Conservation (phyloP, 2,797 vertebrate genomes). For the Gouania willdenowi region DNA sequence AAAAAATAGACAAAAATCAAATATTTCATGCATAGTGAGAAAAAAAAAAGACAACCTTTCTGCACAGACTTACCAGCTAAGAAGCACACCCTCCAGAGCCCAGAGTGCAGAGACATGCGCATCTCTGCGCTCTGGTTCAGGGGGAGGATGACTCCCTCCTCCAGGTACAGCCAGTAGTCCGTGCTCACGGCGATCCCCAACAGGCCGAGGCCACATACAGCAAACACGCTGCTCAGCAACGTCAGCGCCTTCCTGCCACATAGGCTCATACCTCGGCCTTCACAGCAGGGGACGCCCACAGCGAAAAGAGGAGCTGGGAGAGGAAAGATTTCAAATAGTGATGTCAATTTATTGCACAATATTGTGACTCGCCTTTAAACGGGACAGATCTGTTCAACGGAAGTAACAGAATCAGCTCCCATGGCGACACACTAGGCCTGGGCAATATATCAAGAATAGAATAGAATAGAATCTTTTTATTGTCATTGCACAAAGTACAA, state of each 20-base stretch:
- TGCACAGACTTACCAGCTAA: constrained; percentile 81
- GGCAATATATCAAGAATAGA: no score
- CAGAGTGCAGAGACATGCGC: constrained; percentile 90
- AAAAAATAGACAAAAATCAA: no score
- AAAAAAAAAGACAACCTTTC: no score
- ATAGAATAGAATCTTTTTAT: no score
- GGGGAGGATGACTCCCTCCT: constrained; percentile 89
- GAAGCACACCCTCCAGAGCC: constrained; percentile 96
- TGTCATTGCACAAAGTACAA: no score
- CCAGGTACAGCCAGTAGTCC: constrained; percentile 97
- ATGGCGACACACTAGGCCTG: no score
- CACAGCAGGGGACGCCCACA: constrained; percentile 52
- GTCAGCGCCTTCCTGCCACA: constrained; percentile 92
- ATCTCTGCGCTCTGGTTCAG: constrained; percentile 90
- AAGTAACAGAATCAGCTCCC: no score
- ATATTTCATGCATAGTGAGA: no score
- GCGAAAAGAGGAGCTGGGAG: constrained; percentile 51
- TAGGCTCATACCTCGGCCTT: constrained; percentile 83
- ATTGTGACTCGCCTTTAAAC: no score
- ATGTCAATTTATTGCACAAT: no score
- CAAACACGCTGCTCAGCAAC: constrained; percentile 93
- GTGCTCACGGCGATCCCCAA: constrained; percentile 94
- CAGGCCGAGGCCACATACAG: constrained; percentile 89
- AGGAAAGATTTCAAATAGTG: not conserved
- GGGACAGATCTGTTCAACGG: no score